These are phyloP conservation scores for Lithophane socia DNA, from an alignment of 2,888 invertebrate genomes.

Conservation along the genomic window DNA sequence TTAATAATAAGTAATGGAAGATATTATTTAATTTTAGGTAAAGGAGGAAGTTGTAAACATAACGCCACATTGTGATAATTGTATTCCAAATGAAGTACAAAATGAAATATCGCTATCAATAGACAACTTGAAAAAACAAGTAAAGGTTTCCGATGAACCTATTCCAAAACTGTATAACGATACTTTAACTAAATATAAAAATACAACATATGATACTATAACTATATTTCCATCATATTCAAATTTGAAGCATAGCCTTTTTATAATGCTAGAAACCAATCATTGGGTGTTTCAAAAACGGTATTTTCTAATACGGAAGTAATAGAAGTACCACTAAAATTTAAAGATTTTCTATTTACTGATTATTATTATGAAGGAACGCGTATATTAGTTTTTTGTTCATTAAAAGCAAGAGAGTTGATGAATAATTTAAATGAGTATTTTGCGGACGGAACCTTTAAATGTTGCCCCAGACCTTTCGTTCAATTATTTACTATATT, in stretches of 20 bases:
- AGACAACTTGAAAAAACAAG: slow-evolving; percentile 1
- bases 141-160: neutral
- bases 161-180: neutral
- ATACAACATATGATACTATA: neutral
- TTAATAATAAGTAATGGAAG: neutral
- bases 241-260: no score
- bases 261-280: no score
- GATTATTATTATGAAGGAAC: no score
- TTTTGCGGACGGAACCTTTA: no score
- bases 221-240: neutral
- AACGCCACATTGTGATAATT: slow-evolving; percentile 3
- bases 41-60: slow-evolving; percentile 1
- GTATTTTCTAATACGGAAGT: no score
- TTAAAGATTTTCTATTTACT: no score
- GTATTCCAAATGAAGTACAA: neutral
- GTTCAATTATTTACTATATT: no score
- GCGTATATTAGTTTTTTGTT: neutral
- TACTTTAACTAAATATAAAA: neutral
- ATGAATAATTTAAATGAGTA: no score
- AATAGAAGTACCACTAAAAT: no score
- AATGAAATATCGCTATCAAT: slow-evolving; percentile 3
- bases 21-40: neutral
- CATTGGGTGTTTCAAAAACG: no score
- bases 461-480: no score
- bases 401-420: slow-evolving; percentile 2